phyloP scores from a whole-genome alignment of 2,113 vertebrate species.

The Eretmochelys imbricata region DNA sequence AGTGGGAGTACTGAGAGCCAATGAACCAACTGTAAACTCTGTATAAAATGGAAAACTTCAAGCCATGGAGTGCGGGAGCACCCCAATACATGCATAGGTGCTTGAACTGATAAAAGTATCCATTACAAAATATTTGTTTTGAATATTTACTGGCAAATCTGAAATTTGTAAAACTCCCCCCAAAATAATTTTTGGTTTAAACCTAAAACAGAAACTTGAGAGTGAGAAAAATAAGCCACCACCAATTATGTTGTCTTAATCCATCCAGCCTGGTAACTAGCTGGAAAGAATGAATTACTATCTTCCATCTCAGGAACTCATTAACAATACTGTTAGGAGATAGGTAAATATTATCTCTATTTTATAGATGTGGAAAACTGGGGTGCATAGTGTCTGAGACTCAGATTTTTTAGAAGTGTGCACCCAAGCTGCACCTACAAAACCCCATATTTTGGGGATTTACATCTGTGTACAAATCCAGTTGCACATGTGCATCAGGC shows the following conservation, averaged over 20 bases:
- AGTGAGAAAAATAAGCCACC: slow-evolving; percentile 10
- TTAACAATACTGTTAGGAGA: neutral
- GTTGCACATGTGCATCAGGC: neutral
- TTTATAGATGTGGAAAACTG: neutral
- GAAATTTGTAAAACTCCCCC: neutral
- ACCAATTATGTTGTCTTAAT: slow-evolving; percentile 22
- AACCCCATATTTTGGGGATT: neutral
- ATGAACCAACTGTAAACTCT: no score
- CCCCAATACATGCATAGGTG: no score
- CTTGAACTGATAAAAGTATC: neutral
- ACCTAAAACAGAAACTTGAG: slow-evolving; percentile 35
- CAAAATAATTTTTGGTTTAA: neutral
- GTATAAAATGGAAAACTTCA: no score
- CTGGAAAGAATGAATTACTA: slow-evolving; percentile 40
- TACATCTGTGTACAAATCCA: neutral
- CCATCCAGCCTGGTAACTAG: neutral
- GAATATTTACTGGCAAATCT: neutral
- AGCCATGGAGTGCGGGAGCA: no score
- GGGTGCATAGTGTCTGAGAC: neutral
- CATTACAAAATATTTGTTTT: neutral
- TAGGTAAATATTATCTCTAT: neutral
- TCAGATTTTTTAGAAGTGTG: neutral
- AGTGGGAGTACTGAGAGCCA: neutral
- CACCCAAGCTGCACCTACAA: neutral
- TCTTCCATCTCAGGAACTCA: neutral